Evolutionary conservation across 1,140 invertebrate species (phyloP), one percentile per base, ranked within the genome.

Genomic region (Monochamus saltuarius): DNA sequence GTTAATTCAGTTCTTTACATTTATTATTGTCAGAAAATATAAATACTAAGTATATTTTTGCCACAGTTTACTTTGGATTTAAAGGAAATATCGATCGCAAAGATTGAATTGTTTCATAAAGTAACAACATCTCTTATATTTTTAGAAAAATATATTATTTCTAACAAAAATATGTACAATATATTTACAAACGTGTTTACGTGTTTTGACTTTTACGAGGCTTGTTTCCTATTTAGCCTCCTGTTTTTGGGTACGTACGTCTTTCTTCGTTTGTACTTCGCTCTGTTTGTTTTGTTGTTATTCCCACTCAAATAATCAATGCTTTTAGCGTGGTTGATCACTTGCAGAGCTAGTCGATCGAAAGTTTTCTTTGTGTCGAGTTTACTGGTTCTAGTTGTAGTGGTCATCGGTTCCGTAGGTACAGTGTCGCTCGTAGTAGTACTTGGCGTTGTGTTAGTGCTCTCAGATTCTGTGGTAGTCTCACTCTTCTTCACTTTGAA

Each of bases 401-500:
- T 16, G 14, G n/a, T 46, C 4, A 16, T 19, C 4, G 10, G 9
- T 16, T 46, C 9, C 10, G 1, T 7, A 46, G 43, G 10, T 16
- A 0, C 17, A 46, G 6, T 17, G 1, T 46, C 17, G 8, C 16
- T 46, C 34, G n/a, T 46, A 39, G 51, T 39, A 39, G 36, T 50
- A 49, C 22, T 43, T 22, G 22, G n/a, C 22, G 37, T 47, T 10
- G 16, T 29, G 6, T 29, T 6, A 29, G 22, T 29, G 6, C 6
- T 29, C 2, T 29, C 22, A 29, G 6, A 13, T 45, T 35, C 19
- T 13, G 14, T 10, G 16, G 17, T 56, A 14, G 40, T 36, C 14
- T 54, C 50, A 14, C 62, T 70, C 37, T 70, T 73, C 49, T 72
- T 70, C 8, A 78, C 69, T 64, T 78, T 68, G 49, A 74, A 66